A percentile compares a stretch with the other conserved stretches of the same genome.
Conservation (phyloP, 2,888 invertebrate genomes). For the Helicoverpa assulta region DNA sequence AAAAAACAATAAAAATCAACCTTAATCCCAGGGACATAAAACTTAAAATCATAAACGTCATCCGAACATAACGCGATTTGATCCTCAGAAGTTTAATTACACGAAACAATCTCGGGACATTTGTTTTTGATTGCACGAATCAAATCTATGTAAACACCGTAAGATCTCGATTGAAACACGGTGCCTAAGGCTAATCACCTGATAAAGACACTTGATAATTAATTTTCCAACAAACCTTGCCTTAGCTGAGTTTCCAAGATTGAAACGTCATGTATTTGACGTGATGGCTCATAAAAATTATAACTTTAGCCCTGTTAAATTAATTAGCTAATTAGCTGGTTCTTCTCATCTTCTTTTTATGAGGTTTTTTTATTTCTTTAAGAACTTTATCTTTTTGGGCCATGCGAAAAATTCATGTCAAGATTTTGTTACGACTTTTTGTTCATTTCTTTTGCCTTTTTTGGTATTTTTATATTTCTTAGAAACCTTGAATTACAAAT, state of each 20-base stretch:
- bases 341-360: slow-evolving; percentile 3
- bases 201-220: slow-evolving; percentile 83
- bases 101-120: slow-evolving; percentile 57
- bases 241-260: slow-evolving; percentile 68
- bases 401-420: no score
- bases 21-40: background rate
- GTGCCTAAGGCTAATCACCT: slow-evolving; percentile 75
- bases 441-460: no score
- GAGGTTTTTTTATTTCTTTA: slow-evolving; percentile 1
- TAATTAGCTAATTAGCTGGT: slow-evolving; percentile 26
- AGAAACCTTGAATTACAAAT: no score
- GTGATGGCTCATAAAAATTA: slow-evolving; percentile 47
- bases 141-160: slow-evolving; percentile 71
- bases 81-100: slow-evolving; percentile 56
- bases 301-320: slow-evolving; percentile 16
- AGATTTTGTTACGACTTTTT: no score
- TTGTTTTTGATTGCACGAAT: slow-evolving; percentile 70
- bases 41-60: slow-evolving; percentile 34
- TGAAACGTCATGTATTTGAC: slow-evolving; percentile 54
- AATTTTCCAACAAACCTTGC: slow-evolving; percentile 79
- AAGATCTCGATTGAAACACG: slow-evolving; percentile 69
- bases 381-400: no score
- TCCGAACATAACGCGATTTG: slow-evolving; percentile 36
- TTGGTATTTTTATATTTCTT: no score
- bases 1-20: slow-evolving; percentile 8